phyloP scores from a whole-genome alignment of 1,140 invertebrate species.

The Sarcophaga peregrina region DNA sequence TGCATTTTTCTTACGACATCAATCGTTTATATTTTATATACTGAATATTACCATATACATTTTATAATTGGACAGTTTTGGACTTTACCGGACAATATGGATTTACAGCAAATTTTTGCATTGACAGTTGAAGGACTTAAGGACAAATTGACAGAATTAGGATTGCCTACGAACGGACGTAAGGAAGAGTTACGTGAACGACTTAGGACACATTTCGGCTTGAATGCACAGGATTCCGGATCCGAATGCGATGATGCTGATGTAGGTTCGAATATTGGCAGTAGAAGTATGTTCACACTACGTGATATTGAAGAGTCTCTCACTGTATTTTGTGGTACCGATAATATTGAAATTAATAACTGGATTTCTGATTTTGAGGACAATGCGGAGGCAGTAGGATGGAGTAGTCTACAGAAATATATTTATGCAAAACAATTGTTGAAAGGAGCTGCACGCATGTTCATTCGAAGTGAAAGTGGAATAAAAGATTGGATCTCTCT shows the following conservation, averaged over 20 bases:
- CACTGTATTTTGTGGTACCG: conserved; percentile 39
- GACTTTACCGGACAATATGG: not conserved
- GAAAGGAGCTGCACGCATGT: conserved; percentile 4
- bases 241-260: not conserved
- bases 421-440: conserved; percentile 28
- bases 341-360: conserved; percentile 29
- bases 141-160: not conserved
- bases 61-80: not conserved
- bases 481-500: not conserved
- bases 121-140: not conserved
- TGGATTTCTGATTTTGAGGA: conserved; percentile 47
- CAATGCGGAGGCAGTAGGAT: conserved; percentile 29
- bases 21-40: too few species aligned
- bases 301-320: conserved; percentile 44
- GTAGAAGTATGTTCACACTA: conserved; percentile 29
- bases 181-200: not conserved
- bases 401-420: not conserved
- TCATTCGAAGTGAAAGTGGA: not conserved
- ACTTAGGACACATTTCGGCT: not conserved
- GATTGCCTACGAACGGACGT: not conserved
- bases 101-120: not conserved
- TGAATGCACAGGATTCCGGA: not conserved
- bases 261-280: not conserved
- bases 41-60: not conserved
- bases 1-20: too few species aligned